These are phyloP conservation scores for Passer montanus DNA, from an alignment of 2,113 vertebrate genomes.

Conservation along the genomic window DNA sequence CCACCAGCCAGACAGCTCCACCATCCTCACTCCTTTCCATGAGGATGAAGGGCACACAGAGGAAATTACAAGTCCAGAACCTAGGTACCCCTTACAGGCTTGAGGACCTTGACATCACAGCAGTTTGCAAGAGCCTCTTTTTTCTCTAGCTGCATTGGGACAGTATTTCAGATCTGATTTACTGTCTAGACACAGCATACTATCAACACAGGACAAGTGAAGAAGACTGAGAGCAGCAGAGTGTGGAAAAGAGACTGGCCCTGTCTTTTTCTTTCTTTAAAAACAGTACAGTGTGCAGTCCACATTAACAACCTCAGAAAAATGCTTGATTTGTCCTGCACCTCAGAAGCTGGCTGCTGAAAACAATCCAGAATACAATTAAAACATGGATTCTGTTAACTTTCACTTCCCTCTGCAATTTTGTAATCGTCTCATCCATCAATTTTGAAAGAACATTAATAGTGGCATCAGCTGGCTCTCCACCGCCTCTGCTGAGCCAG, in stretches of 20 bases:
- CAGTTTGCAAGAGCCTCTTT: background rate
- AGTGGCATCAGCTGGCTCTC: constrained; percentile 58
- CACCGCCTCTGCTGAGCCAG: constrained; percentile 53
- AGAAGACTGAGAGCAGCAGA: background rate
- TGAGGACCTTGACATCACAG: background rate
- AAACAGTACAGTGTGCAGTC: background rate
- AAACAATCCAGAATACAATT: constrained; percentile 47
- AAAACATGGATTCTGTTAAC: constrained; percentile 38
- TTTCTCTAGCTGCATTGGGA: background rate
- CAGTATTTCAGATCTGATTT: background rate
- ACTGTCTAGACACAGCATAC: background rate
- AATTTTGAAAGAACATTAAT: constrained; percentile 67
- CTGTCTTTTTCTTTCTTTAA: background rate
- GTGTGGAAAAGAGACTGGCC: background rate
- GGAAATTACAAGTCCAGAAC: background rate
- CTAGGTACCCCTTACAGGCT: background rate
- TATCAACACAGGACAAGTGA: background rate
- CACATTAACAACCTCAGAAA: background rate
- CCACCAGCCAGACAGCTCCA: background rate
- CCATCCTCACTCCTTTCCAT: background rate
- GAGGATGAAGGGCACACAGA: background rate
- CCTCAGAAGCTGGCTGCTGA: constrained; percentile 4
- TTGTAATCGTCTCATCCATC: constrained; percentile 58
- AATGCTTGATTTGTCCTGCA: background rate
- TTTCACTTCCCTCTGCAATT: constrained; percentile 61